Evolutionary conservation across 1,140 invertebrate species (phyloP).

Genomic region (Neodiprion virginianus): DNA sequence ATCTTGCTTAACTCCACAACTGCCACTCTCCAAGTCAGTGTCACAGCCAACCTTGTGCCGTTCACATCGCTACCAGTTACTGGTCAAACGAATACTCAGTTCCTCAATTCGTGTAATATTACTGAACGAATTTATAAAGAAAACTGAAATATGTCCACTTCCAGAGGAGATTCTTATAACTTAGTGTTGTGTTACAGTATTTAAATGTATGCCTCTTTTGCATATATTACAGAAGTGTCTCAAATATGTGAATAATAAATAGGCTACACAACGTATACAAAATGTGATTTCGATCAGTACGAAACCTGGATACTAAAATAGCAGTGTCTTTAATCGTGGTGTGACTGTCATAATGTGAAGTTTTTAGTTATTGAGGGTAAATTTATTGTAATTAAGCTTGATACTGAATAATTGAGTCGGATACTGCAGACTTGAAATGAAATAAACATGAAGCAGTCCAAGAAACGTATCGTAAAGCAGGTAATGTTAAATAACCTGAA

Average conservation of each 20-base stretch:
- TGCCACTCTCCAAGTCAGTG: not conserved
- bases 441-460: not conserved
- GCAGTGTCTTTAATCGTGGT: not conserved
- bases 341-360: not conserved
- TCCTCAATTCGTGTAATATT: not conserved
- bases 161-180: not conserved
- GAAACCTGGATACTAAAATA: not conserved
- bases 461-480: not conserved
- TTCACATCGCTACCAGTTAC: not conserved
- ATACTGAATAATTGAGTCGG: no score
- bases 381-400: not conserved
- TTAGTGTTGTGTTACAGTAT: not conserved
- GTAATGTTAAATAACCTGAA: not conserved
- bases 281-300: not conserved
- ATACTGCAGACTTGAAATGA: not conserved
- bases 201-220: not conserved
- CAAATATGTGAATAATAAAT: no score
- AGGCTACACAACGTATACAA: no score
- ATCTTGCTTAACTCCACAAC: not conserved
- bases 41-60: conserved; percentile 1
- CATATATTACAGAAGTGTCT: not conserved
- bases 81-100: not conserved
- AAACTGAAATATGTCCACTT: not conserved
- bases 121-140: not conserved
- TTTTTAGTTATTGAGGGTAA: not conserved